These are phyloP conservation scores for Allobates femoralis DNA, from an alignment of 2,797 vertebrate genomes.

Conservation along the genomic window DNA sequence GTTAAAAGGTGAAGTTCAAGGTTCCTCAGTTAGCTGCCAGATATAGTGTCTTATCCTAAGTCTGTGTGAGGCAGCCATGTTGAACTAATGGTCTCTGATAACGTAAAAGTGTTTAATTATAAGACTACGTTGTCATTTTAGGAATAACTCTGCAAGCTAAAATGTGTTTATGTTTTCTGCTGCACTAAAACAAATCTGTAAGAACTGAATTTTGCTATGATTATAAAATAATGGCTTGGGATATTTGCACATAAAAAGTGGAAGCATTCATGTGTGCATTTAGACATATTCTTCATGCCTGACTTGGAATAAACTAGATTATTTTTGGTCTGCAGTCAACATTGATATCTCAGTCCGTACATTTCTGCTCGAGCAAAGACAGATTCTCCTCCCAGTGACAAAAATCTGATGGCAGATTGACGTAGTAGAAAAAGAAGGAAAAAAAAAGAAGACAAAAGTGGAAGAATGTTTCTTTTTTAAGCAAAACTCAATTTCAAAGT, in stretches of 20 bases:
- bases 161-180: background rate
- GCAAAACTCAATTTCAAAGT: background rate
- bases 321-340: background rate
- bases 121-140: too few relatives aligned
- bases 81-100: too few relatives aligned
- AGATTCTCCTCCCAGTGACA: background rate
- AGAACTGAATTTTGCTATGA: background rate
- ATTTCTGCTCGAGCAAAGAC: background rate
- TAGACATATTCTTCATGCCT: background rate
- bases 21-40: too few relatives aligned
- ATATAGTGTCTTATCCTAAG: too few relatives aligned
- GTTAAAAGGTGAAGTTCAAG: too few relatives aligned
- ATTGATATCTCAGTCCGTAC: background rate
- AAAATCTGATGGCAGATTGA: background rate
- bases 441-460: background rate
- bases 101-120: too few relatives aligned
- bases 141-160: too few relatives aligned
- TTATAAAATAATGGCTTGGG: background rate
- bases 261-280: background rate
- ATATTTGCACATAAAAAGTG: constrained; percentile 1
- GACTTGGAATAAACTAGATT: background rate
- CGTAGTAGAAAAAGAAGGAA: background rate
- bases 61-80: too few relatives aligned
- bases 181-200: background rate
- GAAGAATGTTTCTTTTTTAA: background rate